phyloP scores from a whole-genome alignment of 2,888 invertebrate species.

The Theretra japonica region DNA sequence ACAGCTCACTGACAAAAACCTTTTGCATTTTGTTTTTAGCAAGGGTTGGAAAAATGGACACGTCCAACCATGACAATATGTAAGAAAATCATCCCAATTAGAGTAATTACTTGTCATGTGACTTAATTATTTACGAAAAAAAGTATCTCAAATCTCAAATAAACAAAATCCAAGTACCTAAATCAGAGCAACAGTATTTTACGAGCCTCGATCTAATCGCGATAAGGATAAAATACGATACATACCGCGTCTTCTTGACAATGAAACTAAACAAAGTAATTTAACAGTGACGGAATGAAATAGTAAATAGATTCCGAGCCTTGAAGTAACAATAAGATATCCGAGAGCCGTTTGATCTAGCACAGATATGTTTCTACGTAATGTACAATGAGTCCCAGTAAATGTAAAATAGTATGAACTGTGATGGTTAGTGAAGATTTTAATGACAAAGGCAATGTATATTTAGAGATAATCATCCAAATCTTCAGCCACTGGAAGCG shows the following conservation, averaged over 20 bases:
- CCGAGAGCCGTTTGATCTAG: not conserved
- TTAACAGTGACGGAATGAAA: not conserved
- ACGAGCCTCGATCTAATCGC: not conserved
- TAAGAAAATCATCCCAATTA: too few species aligned
- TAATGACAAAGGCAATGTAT: not conserved
- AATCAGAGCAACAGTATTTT: not conserved
- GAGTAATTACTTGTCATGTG: too few species aligned
- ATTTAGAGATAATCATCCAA: not conserved
- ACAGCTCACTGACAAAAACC: too few species aligned
- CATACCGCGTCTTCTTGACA: constrained; percentile 2
- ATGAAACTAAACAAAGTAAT: not conserved
- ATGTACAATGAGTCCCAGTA: not conserved
- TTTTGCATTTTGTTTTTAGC: too few species aligned
- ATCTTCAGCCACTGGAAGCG: not conserved
- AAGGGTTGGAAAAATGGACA: too few species aligned
- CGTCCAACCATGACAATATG: too few species aligned
- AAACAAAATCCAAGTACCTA: not conserved
- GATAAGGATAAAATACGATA: constrained; percentile 2
- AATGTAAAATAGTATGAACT: not conserved
- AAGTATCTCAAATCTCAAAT: not conserved
- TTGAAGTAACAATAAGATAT: constrained; percentile 3
- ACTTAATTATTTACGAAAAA: too few species aligned
- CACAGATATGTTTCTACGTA: too few species aligned
- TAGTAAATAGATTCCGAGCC: constrained; percentile 6
- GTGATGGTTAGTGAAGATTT: not conserved